Conservation (phyloP, 2,113 vertebrate species). For the Hippopotamus amphibius region DNA sequence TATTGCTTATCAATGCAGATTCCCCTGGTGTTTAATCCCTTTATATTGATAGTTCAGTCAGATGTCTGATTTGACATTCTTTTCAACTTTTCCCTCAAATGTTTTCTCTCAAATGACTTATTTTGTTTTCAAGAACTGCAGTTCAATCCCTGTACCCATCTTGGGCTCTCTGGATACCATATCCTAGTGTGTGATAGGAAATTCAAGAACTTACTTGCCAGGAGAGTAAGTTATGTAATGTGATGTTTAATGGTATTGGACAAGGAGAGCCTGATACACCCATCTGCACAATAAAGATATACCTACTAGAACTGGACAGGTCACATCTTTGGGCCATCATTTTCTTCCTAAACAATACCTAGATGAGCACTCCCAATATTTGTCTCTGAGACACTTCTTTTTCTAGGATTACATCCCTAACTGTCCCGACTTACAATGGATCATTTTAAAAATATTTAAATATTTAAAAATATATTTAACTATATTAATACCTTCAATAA, state of each 20-base stretch:
- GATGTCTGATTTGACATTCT: background rate
- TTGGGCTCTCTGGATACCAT: background rate
- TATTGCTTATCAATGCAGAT: background rate
- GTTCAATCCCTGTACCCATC: background rate
- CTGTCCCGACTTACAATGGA: background rate
- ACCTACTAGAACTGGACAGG: background rate
- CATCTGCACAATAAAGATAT: background rate
- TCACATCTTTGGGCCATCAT: background rate
- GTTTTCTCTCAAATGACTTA: background rate
- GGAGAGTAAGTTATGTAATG: background rate
- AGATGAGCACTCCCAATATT: background rate
- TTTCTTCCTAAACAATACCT: background rate
- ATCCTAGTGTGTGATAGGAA: background rate
- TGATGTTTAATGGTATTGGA: background rate
- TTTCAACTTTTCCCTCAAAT: background rate
- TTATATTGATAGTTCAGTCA: background rate
- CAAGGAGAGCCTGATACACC: background rate
- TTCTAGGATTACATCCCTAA: background rate
- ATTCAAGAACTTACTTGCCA: background rate
- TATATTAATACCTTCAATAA: background rate
- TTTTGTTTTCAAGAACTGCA: background rate
- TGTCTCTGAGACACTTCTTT: constrained; percentile 1
- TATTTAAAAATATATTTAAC: too few relatives aligned
- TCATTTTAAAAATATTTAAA: too few relatives aligned
- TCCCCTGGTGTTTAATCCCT: background rate